A percentile compares a stretch with the other conserved stretches of the same genome.
These are phyloP conservation scores for Carcharodon carcharias DNA, from an alignment of 2,797 vertebrate genomes.

Conservation along the genomic window DNA sequence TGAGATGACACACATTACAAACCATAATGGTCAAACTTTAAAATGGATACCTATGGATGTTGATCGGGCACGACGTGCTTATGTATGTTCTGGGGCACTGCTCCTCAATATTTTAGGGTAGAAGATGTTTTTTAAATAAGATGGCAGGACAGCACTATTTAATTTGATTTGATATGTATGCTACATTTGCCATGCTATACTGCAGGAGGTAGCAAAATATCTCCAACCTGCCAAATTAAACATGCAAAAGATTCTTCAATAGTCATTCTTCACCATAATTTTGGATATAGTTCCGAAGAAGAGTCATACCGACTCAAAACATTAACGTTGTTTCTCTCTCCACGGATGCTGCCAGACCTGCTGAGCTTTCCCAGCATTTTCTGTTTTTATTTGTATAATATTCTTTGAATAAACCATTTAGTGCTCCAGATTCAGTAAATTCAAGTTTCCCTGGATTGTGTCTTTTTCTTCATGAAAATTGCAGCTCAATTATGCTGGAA, in stretches of 20 bases:
- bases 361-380: no score
- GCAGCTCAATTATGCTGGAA: not conserved
- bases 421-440: not conserved
- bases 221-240: not conserved
- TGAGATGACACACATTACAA: not conserved
- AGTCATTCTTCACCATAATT: not conserved
- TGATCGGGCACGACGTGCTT: not conserved
- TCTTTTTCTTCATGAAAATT: not conserved
- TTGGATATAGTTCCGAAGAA: not conserved
- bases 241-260: not conserved
- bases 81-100: not conserved
- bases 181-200: not conserved
- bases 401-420: not conserved
- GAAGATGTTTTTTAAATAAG: not conserved
- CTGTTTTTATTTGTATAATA: not conserved
- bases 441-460: not conserved
- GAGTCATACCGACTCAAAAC: no score
- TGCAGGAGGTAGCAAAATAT: not conserved
- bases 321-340: no score
- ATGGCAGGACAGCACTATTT: not conserved
- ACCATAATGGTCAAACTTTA: slow-evolving; percentile 8
- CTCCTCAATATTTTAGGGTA: not conserved
- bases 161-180: not conserved
- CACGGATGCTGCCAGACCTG: no score
- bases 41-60: not conserved